phyloP scores from a whole-genome alignment of 2,113 vertebrate genomes.

The Antechinus stuartii region DNA sequence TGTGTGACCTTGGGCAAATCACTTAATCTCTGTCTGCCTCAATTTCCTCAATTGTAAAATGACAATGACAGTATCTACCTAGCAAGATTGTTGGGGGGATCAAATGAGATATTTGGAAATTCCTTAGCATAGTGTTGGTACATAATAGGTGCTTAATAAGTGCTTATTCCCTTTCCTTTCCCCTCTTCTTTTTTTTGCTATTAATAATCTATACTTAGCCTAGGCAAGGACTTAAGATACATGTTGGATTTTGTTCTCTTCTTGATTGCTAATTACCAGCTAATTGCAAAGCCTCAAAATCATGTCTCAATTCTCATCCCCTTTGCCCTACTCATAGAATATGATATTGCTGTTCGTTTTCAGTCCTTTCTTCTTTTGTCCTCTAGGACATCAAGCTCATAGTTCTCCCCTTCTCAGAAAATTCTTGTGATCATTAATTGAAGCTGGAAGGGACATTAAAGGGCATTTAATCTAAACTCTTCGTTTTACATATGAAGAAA shows the following conservation, averaged over 20 bases:
- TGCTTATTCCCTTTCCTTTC: not conserved
- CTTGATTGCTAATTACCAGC: not conserved
- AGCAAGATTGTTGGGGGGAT: not conserved
- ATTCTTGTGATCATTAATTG: not conserved
- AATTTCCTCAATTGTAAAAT: not conserved
- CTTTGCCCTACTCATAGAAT: not conserved
- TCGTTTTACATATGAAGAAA: not conserved
- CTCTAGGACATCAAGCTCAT: not conserved
- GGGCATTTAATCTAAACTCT: not conserved
- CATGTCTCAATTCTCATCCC: not conserved
- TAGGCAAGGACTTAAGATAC: not conserved
- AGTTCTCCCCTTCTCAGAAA: not conserved
- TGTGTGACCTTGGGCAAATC: not conserved
- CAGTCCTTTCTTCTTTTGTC: not conserved
- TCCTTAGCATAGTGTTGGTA: not conserved
- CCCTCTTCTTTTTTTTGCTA: not conserved
- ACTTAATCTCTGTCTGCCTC: not conserved
- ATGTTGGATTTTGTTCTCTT: not conserved
- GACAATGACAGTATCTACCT: not conserved
- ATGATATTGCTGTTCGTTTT: not conserved
- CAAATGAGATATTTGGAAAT: not conserved
- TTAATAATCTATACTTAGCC: not conserved
- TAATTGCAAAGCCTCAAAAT: not conserved
- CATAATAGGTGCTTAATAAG: not conserved
- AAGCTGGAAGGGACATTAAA: not conserved